Evolutionary conservation across 2,113 vertebrate species (phyloP).

Genomic region (Ctenodactylus gundi): DNA sequence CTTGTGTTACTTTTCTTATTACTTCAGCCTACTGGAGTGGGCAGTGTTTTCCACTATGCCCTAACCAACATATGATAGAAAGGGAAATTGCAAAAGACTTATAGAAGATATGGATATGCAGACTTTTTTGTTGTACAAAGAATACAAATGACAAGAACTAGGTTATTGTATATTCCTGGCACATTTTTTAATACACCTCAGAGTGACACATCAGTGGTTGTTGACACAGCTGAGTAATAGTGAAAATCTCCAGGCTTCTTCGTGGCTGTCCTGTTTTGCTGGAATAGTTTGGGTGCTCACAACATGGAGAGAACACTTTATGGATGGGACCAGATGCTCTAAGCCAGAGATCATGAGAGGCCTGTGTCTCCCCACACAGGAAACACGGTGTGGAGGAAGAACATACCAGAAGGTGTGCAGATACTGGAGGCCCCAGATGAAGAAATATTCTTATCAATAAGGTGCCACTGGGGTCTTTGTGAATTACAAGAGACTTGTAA

Average conservation of each 20-base stretch:
- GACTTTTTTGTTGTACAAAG: background rate
- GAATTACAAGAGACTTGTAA: background rate
- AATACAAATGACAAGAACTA: background rate
- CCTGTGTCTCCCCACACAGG: background rate
- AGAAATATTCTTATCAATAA: background rate
- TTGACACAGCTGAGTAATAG: background rate
- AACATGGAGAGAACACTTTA: background rate
- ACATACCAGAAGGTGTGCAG: background rate
- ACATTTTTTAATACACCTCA: background rate
- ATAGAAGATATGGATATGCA: background rate
- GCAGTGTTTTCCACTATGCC: background rate
- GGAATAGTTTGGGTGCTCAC: background rate
- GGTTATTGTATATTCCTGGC: background rate
- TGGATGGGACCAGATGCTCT: background rate
- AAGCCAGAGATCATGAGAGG: background rate
- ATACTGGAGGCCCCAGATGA: rapidly evolving
- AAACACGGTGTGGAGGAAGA: rapidly evolving
- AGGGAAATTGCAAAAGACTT: background rate
- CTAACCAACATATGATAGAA: background rate
- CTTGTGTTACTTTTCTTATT: background rate
- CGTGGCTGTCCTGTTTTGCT: background rate
- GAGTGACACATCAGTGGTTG: background rate
- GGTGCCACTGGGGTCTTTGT: background rate
- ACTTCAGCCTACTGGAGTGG: too few relatives aligned
- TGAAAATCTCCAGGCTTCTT: background rate